phyloP scores from a whole-genome alignment of 2,797 vertebrate species.

The Bufotes viridis region DNA sequence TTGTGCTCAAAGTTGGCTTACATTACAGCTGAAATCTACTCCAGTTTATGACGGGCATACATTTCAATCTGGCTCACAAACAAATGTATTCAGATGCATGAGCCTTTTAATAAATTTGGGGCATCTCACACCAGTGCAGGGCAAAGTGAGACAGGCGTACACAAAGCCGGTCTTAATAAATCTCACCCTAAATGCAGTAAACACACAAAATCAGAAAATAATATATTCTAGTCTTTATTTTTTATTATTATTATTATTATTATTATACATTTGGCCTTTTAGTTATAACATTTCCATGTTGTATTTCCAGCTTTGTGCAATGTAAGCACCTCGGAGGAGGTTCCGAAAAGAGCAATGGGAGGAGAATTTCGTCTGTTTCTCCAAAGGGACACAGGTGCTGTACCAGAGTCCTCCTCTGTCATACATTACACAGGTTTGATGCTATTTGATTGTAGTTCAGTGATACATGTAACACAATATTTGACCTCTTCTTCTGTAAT shows the following conservation, averaged over 20 bases:
- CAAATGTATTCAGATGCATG: no score
- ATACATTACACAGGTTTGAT: background rate
- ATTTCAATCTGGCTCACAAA: no score
- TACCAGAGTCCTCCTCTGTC: background rate
- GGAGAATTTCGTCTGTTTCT: conserved; percentile 3
- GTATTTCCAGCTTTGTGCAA: conserved; percentile 39
- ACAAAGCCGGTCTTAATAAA: no score
- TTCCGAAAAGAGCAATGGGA: conserved; percentile 15
- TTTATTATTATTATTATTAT: background rate
- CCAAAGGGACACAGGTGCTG: conserved; percentile 11
- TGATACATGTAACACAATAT: background rate
- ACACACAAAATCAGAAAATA: background rate
- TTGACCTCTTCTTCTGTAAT: background rate
- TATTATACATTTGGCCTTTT: background rate
- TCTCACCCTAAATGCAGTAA: background rate
- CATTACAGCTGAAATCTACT: no score
- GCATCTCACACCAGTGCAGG: no score
- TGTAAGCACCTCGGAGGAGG: background rate
- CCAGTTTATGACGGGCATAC: no score
- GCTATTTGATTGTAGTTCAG: background rate
- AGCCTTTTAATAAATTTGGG: no score
- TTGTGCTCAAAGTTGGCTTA: no score
- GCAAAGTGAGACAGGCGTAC: no score
- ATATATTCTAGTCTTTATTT: no score
- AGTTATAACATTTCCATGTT: background rate